Base-by-base conservation (phyloP, 2,113 vertebrate species). In the Pycnonotus jocosus region DNA sequence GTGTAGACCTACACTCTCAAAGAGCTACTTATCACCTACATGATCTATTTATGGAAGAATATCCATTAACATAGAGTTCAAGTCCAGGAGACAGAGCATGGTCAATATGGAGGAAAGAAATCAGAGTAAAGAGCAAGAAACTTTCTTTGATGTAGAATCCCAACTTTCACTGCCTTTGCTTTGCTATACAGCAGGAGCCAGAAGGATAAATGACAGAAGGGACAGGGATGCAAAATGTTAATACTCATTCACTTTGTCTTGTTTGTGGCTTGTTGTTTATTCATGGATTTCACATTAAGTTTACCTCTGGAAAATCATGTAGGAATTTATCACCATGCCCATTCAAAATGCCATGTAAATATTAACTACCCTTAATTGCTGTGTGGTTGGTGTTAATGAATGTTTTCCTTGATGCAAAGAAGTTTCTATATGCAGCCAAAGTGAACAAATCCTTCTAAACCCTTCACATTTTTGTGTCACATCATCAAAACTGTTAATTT, bases 11-110 rank as follows among this genome's bases (percentile, higher is more conserved):
- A 90, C 81, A 89, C 77, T 89, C 94, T 93, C 85, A 95, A 97
- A 93, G 88, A 97, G 96, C 96, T 95, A 80, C 93, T 93, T 95
- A 84, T 90, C 72, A 96, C 88, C 78, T 95, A 90, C 84, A 81
- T 65, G 33, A 77, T 79, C 83, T 86, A 87, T 94, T 96, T 97
- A 96, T 53, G 45, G 89, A 97, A 95, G 95, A 97, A 96, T 66
- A 58, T 61, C 85, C 69, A 82, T 84, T 89, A 95, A 96, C 65
- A 87, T 14, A 64, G 30, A 87, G 6, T 31, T 65, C 3, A 70
- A 92, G 12, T 30, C 68, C 13, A 28, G 66, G 25, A 88, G 60
- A 58, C 14, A 45, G 37, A 77, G 19, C 28, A 28, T 1, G 7
- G 64, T 57, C 76, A 45, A 54, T 11, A 45, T 3, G 4, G 31